Percentiles rank a stretch among this genome's conserved stretches.
Conservation (phyloP, 2,797 vertebrate species). For the Scolopax rusticola region DNA sequence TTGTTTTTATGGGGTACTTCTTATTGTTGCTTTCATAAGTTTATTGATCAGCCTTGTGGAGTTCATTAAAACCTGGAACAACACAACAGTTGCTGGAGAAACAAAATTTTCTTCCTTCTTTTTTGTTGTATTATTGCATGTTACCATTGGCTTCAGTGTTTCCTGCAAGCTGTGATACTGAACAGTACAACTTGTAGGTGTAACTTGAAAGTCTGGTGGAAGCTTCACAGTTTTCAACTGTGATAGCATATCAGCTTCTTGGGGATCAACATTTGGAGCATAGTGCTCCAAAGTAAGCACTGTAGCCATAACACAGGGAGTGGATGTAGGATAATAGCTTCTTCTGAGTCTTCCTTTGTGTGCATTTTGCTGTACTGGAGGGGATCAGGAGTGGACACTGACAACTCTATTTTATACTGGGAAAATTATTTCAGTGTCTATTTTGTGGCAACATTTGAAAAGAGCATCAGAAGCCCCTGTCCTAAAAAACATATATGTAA, state of each 20-base stretch:
- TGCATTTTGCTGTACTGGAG: background rate
- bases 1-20: background rate
- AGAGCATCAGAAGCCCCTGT: background rate
- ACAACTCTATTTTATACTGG: background rate
- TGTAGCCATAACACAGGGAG: background rate
- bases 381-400: background rate
- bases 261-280: background rate
- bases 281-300: background rate
- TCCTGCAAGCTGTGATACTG: slow-evolving; percentile 24
- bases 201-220: slow-evolving; percentile 12
- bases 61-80: background rate
- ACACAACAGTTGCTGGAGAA: background rate
- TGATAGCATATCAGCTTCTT: background rate
- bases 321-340: background rate
- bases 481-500: background rate
- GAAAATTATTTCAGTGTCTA: background rate
- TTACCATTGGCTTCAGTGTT: slow-evolving; percentile 9
- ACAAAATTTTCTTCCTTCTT: background rate
- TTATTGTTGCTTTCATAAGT: background rate
- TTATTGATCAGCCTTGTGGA: background rate
- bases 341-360: background rate
- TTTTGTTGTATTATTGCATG: background rate
- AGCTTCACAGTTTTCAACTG: background rate
- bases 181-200: background rate
- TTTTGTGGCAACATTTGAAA: background rate